Base-by-base conservation (phyloP, 2,113 vertebrate genomes). In the Ariopsis seemanni region DNA sequence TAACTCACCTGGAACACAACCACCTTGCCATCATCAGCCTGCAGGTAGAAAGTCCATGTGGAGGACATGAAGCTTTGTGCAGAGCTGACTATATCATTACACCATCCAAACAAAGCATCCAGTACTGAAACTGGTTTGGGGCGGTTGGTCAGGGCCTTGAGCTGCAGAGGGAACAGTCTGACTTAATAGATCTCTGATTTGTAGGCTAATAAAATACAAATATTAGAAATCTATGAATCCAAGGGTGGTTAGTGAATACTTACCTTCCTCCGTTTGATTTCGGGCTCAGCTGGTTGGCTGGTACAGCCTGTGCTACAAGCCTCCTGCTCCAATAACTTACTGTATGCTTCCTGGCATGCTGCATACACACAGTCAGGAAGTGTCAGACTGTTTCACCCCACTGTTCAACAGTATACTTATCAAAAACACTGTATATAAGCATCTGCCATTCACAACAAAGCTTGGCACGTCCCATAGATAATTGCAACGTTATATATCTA, bases 1-100 rank as follows among this genome's bases (percentile, higher is more conserved):
- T 8, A 10, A 84, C 93, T 91, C 91, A 99, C 98, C 97, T 99
- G 98, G 83, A 99, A 99, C 72, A 99, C 97, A 82, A 99, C 96
- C 18, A 99, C 96, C 91, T 98, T 99, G 90, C 97, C 97, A 2
- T 97, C 97, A 0, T 99, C 98, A 0, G 97, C 97, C 95, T 99
- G 98, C 91, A 99, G 94, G 93, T 99, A 99, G 93, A 99, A 99
- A 72, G 98, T 99, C 98, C 98, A 99, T 55, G 97, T 98, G 90
- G 98, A 99, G 91, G 98, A 99, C 91, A 99, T 97, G 89, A 99
- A 97, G 92, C 97, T 97, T 93, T 98, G 98, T 67, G 98, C 98
- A 0, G 98, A 99, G 94, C 95, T 99, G 93, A 99, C 95, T 0
- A 99, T 96, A 91, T 98, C 97, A 0, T 94, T 98, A 94, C 97